Evolutionary conservation across 2,113 vertebrate species (phyloP), one percentile per base, ranked within the genome.

Genomic region (Carlito syrichta): DNA sequence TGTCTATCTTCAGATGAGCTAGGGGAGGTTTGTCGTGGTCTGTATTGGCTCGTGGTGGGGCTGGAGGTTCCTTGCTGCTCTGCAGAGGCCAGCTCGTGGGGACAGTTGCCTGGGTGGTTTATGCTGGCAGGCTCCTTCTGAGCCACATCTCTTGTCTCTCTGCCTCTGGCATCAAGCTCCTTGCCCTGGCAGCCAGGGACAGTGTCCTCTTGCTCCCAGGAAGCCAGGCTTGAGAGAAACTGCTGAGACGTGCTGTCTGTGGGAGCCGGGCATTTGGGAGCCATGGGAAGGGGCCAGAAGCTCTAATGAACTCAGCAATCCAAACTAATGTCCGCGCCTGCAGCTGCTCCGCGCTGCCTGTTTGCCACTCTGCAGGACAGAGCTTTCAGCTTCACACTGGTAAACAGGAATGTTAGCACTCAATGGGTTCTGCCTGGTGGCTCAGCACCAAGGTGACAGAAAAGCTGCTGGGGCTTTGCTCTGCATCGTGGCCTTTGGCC

Each of bases 171-270:
- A 43, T 40, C 23, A 3, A 23, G 87, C 90, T 58, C 35, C 90
- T 76, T 74, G 92, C 30, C 82, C 86, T 68, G 93, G 95, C 79
- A 60, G 82, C 52, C 58, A 38, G 63, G 92, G 83, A 58, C 48
- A 56, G 89, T 82, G 60, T 83, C 90, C 27, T 79, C 71, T 90
- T 50, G 54, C 63, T 89, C 74, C 73, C 32, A 25, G 74, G 76
- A 78, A 90, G 74, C 87, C 91, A 43, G 92, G 69, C 23, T 7
- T 71, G 43, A 35, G 85, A 43, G 91, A 78, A 93, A 82, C 48
- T 86, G 90, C 91, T 88, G 95, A 94, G 92, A 3, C 17, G 17
- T 17, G 77, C 82, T 69, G 30, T 60, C 14, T 6, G 5, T 0
- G 1, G 74, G 20, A 85, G 52, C 79, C 52, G 20, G 89, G 95